Percentiles rank a stretch among this genome's conserved stretches.
Conservation (phyloP, 2,888 invertebrate genomes). For the Caenorhabditis parvicauda region DNA sequence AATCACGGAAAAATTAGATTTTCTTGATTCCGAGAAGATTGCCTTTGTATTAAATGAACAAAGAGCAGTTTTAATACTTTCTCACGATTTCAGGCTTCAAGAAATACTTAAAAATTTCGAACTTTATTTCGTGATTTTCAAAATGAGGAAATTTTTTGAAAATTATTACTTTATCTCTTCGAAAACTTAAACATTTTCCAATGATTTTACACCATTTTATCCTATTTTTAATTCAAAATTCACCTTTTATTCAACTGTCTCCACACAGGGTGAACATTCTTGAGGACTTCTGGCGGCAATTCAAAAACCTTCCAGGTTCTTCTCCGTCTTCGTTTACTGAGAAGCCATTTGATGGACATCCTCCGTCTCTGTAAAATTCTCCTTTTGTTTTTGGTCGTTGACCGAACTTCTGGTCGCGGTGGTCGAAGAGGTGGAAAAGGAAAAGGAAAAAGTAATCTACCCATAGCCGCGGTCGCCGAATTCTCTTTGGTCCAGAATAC, state of each 20-base stretch:
- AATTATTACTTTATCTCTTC: too few species aligned
- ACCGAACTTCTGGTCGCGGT: slow-evolving; percentile 28
- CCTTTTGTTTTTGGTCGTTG: slow-evolving; percentile 1
- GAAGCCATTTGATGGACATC: too few species aligned
- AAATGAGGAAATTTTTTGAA: too few species aligned
- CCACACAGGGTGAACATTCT: slow-evolving; percentile 29
- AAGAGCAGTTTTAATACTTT: too few species aligned
- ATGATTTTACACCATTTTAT: too few species aligned
- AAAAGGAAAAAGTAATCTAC: slow-evolving; percentile 59
- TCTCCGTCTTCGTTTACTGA: neutral
- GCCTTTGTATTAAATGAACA: too few species aligned
- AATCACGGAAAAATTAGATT: too few species aligned
- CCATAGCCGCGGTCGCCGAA: slow-evolving; percentile 62
- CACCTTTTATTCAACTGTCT: slow-evolving; percentile 10
- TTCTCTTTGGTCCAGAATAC: slow-evolving; percentile 57
- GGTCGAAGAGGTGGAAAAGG: slow-evolving; percentile 52
- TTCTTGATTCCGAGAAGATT: too few species aligned
- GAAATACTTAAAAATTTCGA: too few species aligned
- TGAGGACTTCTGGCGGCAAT: slow-evolving; percentile 15
- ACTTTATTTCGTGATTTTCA: too few species aligned
- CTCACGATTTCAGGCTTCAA: too few species aligned
- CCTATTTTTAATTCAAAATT: neutral
- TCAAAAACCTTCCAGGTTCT: slow-evolving; percentile 25
- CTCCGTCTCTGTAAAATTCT: neutral
- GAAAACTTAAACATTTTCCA: too few species aligned